Evolutionary conservation across 1,140 invertebrate genomes (phyloP).

Genomic region (Leptinotarsa lineolata): DNA sequence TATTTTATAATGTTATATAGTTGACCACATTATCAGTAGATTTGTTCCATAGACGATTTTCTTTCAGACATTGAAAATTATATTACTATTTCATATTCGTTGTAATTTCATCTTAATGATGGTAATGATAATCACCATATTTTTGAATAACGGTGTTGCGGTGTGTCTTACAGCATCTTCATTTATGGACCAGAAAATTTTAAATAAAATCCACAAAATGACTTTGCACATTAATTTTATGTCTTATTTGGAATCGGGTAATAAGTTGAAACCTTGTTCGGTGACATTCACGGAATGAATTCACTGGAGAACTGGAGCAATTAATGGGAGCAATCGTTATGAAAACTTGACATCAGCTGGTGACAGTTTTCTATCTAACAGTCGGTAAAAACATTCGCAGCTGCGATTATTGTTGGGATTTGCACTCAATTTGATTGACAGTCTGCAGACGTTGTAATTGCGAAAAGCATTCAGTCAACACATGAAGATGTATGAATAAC

Average conservation of each 20-base stretch:
- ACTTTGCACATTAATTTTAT: background rate
- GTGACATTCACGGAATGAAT: background rate
- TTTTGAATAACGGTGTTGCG: too few relatives aligned
- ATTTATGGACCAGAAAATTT: too few relatives aligned
- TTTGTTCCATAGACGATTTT: too few relatives aligned
- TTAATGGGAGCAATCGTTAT: constrained; percentile 21
- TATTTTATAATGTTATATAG: too few relatives aligned
- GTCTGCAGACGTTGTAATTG: constrained; percentile 11
- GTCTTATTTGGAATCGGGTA: background rate
- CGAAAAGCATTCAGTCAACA: constrained; percentile 6
- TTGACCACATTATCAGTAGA: too few relatives aligned
- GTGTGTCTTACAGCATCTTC: too few relatives aligned
- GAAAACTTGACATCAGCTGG: background rate
- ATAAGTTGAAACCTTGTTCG: constrained; percentile 2
- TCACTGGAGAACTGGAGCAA: constrained; percentile 25
- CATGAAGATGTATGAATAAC: background rate
- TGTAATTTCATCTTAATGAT: too few relatives aligned
- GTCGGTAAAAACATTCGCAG: constrained; percentile 17
- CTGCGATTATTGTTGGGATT: constrained; percentile 24
- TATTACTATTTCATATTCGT: too few relatives aligned
- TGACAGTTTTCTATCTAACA: constrained; percentile 25
- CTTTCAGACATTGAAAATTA: too few relatives aligned
- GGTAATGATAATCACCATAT: too few relatives aligned
- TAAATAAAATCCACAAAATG: too few relatives aligned
- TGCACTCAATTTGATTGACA: constrained; percentile 18